Conservation (phyloP, 1,140 invertebrate genomes). For the Zophobas morio region DNA sequence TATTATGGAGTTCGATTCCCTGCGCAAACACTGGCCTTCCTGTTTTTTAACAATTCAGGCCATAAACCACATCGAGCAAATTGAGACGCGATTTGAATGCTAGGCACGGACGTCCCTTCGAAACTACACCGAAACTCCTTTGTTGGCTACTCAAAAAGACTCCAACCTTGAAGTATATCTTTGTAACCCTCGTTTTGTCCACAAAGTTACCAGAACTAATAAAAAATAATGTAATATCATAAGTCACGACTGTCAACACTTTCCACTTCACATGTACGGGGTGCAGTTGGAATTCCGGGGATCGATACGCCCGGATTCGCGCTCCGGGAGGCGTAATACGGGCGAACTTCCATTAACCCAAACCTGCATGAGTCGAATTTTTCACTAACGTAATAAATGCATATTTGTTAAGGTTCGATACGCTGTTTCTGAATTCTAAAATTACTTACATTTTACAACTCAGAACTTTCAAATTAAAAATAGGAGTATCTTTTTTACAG, state of each 20-base stretch:
- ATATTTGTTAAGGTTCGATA: too few relatives aligned
- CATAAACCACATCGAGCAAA: constrained; percentile 13
- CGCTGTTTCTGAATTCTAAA: too few relatives aligned
- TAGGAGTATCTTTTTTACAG: too few relatives aligned
- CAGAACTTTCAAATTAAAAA: too few relatives aligned
- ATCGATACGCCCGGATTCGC: constrained; percentile 17
- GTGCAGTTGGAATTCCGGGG: constrained; percentile 20
- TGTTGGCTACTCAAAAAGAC: constrained; percentile 21
- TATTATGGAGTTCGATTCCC: neutral
- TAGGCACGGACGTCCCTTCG: constrained; percentile 26
- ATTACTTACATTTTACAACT: too few relatives aligned
- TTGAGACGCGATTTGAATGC: constrained; percentile 21
- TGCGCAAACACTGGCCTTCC: neutral
- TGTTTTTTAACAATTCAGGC: neutral
- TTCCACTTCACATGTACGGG: constrained; percentile 30
- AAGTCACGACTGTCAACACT: constrained; percentile 44
- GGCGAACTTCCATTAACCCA: constrained; percentile 11
- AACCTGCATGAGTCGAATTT: too few relatives aligned
- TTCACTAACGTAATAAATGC: too few relatives aligned
- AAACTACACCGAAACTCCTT: constrained; percentile 28
- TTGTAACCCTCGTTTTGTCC: constrained; percentile 37
- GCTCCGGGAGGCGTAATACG: too few relatives aligned
- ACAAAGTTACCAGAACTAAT: constrained; percentile 30
- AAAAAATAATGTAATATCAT: constrained; percentile 44
- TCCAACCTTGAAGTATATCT: constrained; percentile 32